phyloP scores from a whole-genome alignment of 2,797 vertebrate genomes.

The Bradypodion pumilum region DNA sequence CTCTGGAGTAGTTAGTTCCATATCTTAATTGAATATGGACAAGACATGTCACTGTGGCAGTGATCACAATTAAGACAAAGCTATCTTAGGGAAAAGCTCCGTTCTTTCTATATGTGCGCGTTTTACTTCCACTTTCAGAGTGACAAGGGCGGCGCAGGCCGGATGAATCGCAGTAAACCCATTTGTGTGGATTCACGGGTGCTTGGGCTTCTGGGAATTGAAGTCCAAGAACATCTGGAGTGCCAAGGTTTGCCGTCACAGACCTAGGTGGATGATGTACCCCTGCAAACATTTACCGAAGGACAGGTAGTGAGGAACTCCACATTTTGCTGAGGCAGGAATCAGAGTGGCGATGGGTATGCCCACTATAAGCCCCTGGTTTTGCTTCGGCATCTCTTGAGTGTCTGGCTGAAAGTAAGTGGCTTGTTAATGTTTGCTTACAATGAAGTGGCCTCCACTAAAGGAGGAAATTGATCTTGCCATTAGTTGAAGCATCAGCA shows the following conservation, averaged over 20 bases:
- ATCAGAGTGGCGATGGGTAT: not conserved
- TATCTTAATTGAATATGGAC: not conserved
- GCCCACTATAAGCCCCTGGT: too few relatives aligned
- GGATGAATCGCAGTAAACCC: too few relatives aligned
- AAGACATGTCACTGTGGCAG: not conserved
- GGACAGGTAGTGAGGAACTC: not conserved
- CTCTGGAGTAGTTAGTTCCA: not conserved
- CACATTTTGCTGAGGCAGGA: not conserved
- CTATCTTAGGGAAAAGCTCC: not conserved
- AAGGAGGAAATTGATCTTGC: rapidly evolving
- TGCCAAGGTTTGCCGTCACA: too few relatives aligned
- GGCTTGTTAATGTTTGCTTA: constrained; percentile 4
- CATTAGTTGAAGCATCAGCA: constrained; percentile 18
- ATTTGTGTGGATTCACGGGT: too few relatives aligned
- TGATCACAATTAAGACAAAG: not conserved
- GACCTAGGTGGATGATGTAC: not conserved
- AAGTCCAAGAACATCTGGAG: too few relatives aligned
- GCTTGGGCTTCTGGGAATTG: too few relatives aligned
- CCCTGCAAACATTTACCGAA: not conserved
- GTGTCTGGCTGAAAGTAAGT: not conserved
- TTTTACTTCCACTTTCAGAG: too few relatives aligned
- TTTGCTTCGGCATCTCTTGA: not conserved
- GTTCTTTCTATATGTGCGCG: too few relatives aligned
- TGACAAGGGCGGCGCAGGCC: too few relatives aligned
- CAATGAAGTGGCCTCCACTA: not conserved